Conservation (phyloP, 2,113 vertebrate species). For the Marmota monax region DNA sequence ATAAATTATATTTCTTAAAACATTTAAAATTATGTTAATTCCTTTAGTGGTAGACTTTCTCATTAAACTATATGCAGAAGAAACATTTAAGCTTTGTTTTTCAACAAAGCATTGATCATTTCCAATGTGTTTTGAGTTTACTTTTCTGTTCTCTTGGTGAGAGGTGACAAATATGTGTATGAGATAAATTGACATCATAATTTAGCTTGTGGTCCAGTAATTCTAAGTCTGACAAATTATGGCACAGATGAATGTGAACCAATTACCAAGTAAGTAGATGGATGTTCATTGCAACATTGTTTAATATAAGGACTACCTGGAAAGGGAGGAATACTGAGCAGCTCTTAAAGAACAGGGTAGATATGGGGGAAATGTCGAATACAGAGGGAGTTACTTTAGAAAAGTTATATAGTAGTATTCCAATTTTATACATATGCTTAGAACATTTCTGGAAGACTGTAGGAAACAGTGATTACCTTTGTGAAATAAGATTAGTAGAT, state of each 20-base stretch:
- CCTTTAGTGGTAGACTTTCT: background rate
- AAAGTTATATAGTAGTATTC: background rate
- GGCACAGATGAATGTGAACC: background rate
- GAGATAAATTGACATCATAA: background rate
- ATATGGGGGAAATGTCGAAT: background rate
- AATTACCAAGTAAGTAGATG: background rate
- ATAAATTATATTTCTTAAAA: slow-evolving; percentile 27
- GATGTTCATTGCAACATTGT: background rate
- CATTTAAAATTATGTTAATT: background rate
- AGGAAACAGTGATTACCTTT: background rate
- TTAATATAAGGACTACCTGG: background rate
- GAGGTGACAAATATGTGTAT: background rate
- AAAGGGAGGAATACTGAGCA: background rate
- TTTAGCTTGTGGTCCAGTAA: background rate
- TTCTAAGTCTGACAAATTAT: background rate
- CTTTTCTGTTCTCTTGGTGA: background rate
- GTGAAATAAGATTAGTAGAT: background rate
- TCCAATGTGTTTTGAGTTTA: background rate
- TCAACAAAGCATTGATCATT: background rate
- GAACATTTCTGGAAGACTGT: background rate
- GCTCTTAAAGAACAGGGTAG: background rate
- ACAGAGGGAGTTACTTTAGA: background rate
- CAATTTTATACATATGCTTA: background rate
- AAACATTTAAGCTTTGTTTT: background rate
- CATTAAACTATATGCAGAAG: background rate